These are phyloP conservation scores for Polyommatus icarus DNA, from an alignment of 2,888 invertebrate genomes.

Conservation along the genomic window DNA sequence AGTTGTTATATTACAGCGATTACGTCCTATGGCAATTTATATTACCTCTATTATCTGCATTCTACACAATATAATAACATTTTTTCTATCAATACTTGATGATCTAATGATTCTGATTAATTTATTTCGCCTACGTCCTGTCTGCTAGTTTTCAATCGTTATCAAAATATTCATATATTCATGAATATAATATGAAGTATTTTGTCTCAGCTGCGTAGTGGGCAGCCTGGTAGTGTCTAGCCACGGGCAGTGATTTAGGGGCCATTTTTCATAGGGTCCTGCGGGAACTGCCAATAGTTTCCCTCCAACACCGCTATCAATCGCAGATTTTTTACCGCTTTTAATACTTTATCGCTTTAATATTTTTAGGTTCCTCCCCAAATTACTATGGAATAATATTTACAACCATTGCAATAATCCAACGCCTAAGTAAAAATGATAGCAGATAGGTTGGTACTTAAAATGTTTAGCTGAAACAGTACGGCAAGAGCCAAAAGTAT, in stretches of 20 bases:
- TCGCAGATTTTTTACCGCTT: slow-evolving; percentile 58
- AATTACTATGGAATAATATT: not conserved
- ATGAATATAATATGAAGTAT: not conserved
- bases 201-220: slow-evolving; percentile 34
- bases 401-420: not conserved
- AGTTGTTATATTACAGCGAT: not conserved
- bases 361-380: slow-evolving; percentile 34
- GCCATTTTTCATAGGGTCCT: slow-evolving; percentile 61
- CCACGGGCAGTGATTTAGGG: slow-evolving; percentile 61
- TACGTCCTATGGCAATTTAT: not conserved
- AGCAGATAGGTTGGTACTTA: no score
- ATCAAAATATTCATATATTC: not conserved
- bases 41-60: no score
- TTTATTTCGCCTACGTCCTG: not conserved
- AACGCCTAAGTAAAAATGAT: not conserved
- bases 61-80: no score
- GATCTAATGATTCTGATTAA: no score
- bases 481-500: no score
- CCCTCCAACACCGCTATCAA: slow-evolving; percentile 56
- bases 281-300: slow-evolving; percentile 47
- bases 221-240: slow-evolving; percentile 39
- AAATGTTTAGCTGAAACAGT: no score
- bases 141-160: slow-evolving; percentile 1
- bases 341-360: slow-evolving; percentile 47
- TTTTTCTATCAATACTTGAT: no score